Percentiles rank a stretch among this genome's conserved stretches.
phyloP scores from a whole-genome alignment of 2,888 invertebrate species.

The Phyllotreta cruciferae region DNA sequence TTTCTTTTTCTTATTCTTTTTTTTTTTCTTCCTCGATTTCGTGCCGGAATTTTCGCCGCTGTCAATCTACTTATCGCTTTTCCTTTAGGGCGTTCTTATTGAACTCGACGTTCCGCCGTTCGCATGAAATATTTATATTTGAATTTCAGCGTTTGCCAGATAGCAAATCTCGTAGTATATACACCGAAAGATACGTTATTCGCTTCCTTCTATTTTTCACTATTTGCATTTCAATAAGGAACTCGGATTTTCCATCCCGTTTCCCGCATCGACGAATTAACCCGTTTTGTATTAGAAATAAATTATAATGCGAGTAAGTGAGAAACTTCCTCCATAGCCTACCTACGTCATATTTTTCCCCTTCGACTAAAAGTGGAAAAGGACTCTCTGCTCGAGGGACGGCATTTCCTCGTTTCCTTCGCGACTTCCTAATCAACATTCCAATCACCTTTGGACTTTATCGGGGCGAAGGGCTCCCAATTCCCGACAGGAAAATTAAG shows the following conservation, averaged over 20 bases:
- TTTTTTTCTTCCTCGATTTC: constrained; percentile 8
- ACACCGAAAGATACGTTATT: constrained; percentile 24
- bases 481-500: constrained; percentile 60
- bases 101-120: constrained; percentile 31
- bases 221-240: constrained; percentile 30
- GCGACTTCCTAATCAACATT: constrained; percentile 58
- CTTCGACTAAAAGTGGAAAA: constrained; percentile 17
- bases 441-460: constrained; percentile 60
- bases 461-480: constrained; percentile 54
- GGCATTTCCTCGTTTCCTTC: constrained; percentile 45
- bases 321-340: background rate
- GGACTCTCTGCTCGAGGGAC: constrained; percentile 26
- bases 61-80: constrained; percentile 43
- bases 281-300: too few relatives aligned
- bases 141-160: constrained; percentile 41
- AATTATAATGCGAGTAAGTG: too few relatives aligned
- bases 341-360: constrained; percentile 24
- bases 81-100: constrained; percentile 39
- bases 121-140: constrained; percentile 48
- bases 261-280: too few relatives aligned
- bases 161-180: constrained; percentile 38
- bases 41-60: constrained; percentile 42
- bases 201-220: constrained; percentile 22
- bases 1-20: too few relatives aligned
- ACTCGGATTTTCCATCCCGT: background rate